phyloP scores from a whole-genome alignment of 2,113 vertebrate species.

The Elgaria multicarinata region DNA sequence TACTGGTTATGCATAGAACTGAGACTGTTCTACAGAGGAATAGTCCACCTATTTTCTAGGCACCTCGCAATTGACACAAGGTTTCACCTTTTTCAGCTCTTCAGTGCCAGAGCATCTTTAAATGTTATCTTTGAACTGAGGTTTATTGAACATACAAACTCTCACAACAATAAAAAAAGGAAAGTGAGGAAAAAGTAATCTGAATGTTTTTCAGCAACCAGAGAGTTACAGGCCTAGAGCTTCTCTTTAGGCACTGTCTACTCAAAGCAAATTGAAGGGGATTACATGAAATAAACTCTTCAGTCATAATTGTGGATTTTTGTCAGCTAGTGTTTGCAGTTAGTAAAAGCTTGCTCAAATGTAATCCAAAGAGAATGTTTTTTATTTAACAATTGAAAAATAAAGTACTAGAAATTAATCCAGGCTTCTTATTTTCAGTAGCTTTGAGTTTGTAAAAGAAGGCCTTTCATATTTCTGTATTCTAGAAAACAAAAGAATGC shows the following conservation, averaged over 20 bases:
- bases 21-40: not conserved
- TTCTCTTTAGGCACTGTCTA: not conserved
- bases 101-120: not conserved
- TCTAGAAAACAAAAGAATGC: not conserved
- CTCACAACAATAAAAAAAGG: not conserved
- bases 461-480: not conserved
- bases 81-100: not conserved
- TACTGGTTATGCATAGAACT: not conserved
- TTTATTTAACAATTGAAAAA: not conserved
- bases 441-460: not conserved
- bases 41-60: not conserved
- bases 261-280: conserved; percentile 9
- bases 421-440: not conserved
- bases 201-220: not conserved
- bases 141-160: not conserved
- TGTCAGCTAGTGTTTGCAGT: conserved; percentile 1
- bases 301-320: not conserved
- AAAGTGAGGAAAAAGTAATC: not conserved
- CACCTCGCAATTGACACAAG: not conserved
- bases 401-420: not conserved
- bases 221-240: not conserved
- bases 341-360: not conserved
- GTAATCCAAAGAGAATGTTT: not conserved
- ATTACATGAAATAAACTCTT: conserved; percentile 13
- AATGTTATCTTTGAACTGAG: not conserved